A percentile compares a stretch with the other conserved stretches of the same genome.
These are phyloP conservation scores for Globia sparganii DNA, from an alignment of 2,888 invertebrate species.

Conservation along the genomic window DNA sequence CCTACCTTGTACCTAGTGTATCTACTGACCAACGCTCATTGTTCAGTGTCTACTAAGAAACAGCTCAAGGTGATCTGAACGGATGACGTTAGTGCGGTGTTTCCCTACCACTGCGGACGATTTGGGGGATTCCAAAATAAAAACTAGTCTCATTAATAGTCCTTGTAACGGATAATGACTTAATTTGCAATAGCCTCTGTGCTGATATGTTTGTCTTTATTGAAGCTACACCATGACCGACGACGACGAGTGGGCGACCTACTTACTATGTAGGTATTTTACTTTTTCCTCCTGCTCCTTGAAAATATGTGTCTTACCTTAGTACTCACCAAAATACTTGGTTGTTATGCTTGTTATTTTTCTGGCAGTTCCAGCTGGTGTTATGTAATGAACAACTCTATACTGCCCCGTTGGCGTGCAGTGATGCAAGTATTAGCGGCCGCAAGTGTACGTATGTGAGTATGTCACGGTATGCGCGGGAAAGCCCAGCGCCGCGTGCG, in stretches of 20 bases:
- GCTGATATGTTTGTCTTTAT: background rate
- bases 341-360: background rate
- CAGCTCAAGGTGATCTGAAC: slow-evolving; percentile 48
- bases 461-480: slow-evolving; percentile 51
- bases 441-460: no score
- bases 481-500: slow-evolving; percentile 56
- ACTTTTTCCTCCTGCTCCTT: background rate
- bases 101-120: slow-evolving; percentile 20
- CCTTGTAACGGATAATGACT: slow-evolving; percentile 12
- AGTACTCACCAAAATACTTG: background rate
- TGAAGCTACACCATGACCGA: background rate
- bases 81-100: slow-evolving; percentile 42
- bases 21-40: background rate
- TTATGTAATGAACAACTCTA: slow-evolving; percentile 26
- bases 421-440: slow-evolving; percentile 30
- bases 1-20: background rate
- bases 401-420: background rate
- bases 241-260: background rate
- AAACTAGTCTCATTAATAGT: slow-evolving; percentile 11
- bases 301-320: background rate
- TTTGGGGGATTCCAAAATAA: slow-evolving; percentile 47
- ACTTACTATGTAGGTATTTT: background rate
- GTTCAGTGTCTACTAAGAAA: slow-evolving; percentile 4
- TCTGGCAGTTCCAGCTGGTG: background rate
- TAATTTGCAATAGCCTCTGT: background rate